Conservation (phyloP, 2,888 invertebrate genomes). For the Biston betularia region DNA sequence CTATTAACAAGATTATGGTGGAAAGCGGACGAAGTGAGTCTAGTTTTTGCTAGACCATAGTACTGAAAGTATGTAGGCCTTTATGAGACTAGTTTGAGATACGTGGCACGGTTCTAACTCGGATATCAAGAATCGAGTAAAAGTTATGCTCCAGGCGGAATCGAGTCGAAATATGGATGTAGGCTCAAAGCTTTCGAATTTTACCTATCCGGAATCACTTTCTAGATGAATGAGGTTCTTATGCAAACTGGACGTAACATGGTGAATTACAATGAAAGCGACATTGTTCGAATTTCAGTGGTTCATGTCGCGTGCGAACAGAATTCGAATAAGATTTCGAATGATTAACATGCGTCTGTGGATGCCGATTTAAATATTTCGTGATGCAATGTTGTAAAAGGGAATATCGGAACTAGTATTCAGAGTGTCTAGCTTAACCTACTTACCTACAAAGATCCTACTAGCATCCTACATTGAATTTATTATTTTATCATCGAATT, state of each 20-base stretch:
- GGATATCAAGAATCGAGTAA: conserved; percentile 70
- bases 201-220: conserved; percentile 72
- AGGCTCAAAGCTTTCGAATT: conserved; percentile 73
- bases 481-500: not conserved
- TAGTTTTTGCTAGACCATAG: conserved; percentile 81
- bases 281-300: conserved; percentile 53
- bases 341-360: conserved; percentile 48
- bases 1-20: conserved; percentile 80
- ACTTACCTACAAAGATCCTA: conserved; percentile 31
- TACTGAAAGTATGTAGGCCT: conserved; percentile 71
- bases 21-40: conserved; percentile 76
- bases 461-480: conserved; percentile 9
- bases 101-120: conserved; percentile 69
- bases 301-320: conserved; percentile 45
- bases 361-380: conserved; percentile 48
- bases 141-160: conserved; percentile 77
- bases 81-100: conserved; percentile 68
- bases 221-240: conserved; percentile 77
- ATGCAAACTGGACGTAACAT: conserved; percentile 81
- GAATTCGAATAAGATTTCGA: conserved; percentile 71
- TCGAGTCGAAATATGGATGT: conserved; percentile 79
- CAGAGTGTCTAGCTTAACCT: conserved; percentile 27
- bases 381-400: conserved; percentile 45
- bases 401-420: conserved; percentile 37
- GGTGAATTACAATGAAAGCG: conserved; percentile 79